A percentile compares a stretch with the other conserved stretches of the same genome.
phyloP scores from a whole-genome alignment of 2,888 invertebrate species.

The Pasiphila rectangulata region DNA sequence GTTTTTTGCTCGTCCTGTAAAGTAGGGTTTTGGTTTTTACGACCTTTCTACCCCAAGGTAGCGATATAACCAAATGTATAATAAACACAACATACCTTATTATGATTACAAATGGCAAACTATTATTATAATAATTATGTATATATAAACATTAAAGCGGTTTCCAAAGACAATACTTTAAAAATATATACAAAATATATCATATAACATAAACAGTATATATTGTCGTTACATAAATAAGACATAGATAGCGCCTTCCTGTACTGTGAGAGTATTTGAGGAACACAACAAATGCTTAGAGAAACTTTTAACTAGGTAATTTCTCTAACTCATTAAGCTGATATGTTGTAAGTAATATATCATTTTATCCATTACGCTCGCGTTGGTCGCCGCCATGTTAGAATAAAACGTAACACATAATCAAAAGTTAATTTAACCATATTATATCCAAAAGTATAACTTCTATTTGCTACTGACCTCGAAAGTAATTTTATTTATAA shows the following conservation, averaged over 20 bases:
- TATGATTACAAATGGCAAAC: slow-evolving; percentile 24
- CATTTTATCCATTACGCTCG: slow-evolving; percentile 32
- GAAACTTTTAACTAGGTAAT: slow-evolving; percentile 18
- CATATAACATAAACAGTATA: slow-evolving; percentile 43
- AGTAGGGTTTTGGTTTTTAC: too few relatives aligned
- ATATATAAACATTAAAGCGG: slow-evolving; percentile 66
- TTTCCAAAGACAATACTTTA: slow-evolving; percentile 65
- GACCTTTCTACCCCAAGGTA: too few relatives aligned
- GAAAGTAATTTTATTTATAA: not conserved
- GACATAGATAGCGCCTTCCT: slow-evolving; percentile 19
- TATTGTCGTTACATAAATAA: slow-evolving; percentile 27
- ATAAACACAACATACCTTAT: too few relatives aligned
- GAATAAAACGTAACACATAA: slow-evolving; percentile 21
- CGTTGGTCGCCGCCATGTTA: slow-evolving; percentile 31
- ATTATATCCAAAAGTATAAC: not conserved
- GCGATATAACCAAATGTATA: slow-evolving; percentile 1
- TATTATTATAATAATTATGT: slow-evolving; percentile 22
- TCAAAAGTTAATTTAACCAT: not conserved
- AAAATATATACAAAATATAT: slow-evolving; percentile 35
- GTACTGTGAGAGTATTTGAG: slow-evolving; percentile 51
- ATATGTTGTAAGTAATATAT: slow-evolving; percentile 31
- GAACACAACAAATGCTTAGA: slow-evolving; percentile 51
- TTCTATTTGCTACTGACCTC: slow-evolving; percentile 10
- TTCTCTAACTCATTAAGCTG: slow-evolving; percentile 34
- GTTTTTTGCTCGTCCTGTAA: too few relatives aligned